Conservation (phyloP, 2,888 invertebrate species). For the Ophion slaviceki region DNA sequence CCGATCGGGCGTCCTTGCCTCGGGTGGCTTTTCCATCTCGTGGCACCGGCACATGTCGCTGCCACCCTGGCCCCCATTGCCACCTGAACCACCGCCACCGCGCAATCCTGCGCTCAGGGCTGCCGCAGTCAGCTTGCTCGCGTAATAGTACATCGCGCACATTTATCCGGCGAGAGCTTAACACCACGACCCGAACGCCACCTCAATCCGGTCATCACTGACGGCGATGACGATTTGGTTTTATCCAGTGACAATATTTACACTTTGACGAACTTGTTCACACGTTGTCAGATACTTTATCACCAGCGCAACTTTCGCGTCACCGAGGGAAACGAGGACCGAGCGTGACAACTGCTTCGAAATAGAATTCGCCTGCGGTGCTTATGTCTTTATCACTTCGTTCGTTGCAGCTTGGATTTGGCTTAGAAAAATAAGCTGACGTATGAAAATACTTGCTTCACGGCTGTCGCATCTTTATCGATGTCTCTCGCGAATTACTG, state of each 20-base stretch:
- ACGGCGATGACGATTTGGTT: conserved; percentile 73
- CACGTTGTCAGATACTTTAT: conserved; percentile 15
- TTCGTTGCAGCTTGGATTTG: neutral
- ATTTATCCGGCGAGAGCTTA: conserved; percentile 82
- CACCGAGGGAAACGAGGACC: neutral
- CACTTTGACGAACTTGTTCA: conserved; percentile 46
- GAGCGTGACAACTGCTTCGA: neutral
- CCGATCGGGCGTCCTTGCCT: conserved; percentile 64
- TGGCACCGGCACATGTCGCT: conserved; percentile 83
- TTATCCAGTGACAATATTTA: conserved; percentile 67
- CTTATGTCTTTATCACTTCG: neutral
- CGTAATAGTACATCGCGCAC: conserved; percentile 89
- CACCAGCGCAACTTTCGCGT: conserved; percentile 4
- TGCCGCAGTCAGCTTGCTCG: conserved; percentile 88
- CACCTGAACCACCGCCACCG: conserved; percentile 83
- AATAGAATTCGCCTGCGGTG: neutral
- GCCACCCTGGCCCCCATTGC: conserved; percentile 82
- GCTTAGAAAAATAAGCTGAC: conserved; percentile 15
- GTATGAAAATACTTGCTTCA: conserved; percentile 35
- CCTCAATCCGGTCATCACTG: conserved; percentile 83
- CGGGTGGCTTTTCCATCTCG: conserved; percentile 71
- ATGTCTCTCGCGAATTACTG: neutral
- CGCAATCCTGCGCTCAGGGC: conserved; percentile 86
- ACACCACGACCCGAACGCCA: conserved; percentile 81
- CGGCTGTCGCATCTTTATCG: neutral